Evolutionary conservation across 2,797 vertebrate species (phyloP), one percentile per base, ranked within the genome.

Genomic region (Monodelphis domestica): DNA sequence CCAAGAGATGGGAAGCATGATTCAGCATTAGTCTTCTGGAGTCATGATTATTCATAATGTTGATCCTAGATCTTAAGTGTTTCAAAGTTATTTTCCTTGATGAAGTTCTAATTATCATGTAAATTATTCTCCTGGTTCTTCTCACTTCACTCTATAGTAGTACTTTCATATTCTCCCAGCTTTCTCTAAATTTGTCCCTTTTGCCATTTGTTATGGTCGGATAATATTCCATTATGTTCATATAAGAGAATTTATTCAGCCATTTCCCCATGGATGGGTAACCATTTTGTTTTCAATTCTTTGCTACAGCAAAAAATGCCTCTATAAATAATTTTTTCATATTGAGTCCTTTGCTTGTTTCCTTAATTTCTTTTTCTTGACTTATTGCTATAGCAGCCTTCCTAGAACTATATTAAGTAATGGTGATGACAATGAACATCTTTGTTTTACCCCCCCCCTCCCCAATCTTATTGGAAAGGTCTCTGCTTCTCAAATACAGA

Each of bases 21-120:
- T 45, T 84, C 70, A 78, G 24, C 38, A 84, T n/a, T 84, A 84
- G 38, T 84, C 50, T 45, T 84, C 38, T 26, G 70, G n/a, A 21
- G 38, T 84, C 70, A 84, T 84, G 38, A 84, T 24, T 84, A 84
- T 84, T 84, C 70, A 84, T 84, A 84, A 84, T 84, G 70, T 84
- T 84, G 70, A 84, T 50, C 38, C 38, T 50, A 84, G 70, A 38
- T 84, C 70, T 50, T 50, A 84, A 50, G 21, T 84, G 38, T 84
- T 84, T 84, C 70, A 84, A 50, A 84, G 70, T 45, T 84, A 84
- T 84, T 84, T 84, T 84, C 38, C 70, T 84, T 84, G 70, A 50
- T 45, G 70, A 84, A 84, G 70, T 4, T 9, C 70, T 84, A 45
- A 84, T 84, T 84, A 84, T 84, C 70, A 84, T 84, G 50, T 84